Conservation (phyloP, 2,113 vertebrate species). For the Micronycteris hirsuta region DNA sequence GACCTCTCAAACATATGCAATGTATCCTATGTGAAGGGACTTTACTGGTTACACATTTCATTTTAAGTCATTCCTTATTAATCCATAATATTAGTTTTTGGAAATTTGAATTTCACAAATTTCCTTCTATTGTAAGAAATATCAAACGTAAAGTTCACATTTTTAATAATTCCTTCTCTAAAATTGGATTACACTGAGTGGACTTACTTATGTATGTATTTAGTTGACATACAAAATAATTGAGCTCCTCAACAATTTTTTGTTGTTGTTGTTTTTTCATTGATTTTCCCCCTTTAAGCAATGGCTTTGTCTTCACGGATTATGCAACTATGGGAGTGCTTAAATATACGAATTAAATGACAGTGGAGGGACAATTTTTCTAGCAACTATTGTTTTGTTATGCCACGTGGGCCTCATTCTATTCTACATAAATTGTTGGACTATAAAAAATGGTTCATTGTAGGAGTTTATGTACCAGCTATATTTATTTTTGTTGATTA, state of each 20-base stretch:
- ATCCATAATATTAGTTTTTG: background rate
- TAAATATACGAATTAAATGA: background rate
- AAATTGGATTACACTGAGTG: background rate
- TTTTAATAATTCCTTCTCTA: slow-evolving; percentile 15
- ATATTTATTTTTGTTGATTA: slow-evolving; percentile 62
- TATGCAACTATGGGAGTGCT: background rate
- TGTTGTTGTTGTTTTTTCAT: background rate
- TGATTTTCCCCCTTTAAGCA: background rate
- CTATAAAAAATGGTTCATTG: background rate
- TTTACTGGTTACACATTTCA: background rate
- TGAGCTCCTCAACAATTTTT: background rate
- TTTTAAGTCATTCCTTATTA: background rate
- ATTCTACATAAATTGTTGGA: slow-evolving; percentile 6
- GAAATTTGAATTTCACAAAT: slow-evolving; percentile 9
- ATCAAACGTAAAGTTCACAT: background rate
- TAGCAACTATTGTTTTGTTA: background rate
- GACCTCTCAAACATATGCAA: background rate
- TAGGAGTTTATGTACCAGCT: slow-evolving; percentile 21
- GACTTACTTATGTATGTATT: background rate
- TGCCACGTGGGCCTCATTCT: background rate
- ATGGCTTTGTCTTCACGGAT: slow-evolving; percentile 4
- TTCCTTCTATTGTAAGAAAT: background rate
- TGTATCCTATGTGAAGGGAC: background rate
- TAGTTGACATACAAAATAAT: background rate
- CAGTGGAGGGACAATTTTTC: background rate